A percentile compares a stretch with the other conserved stretches of the same genome.
phyloP scores from a whole-genome alignment of 2,888 invertebrate genomes.

The Apocheima hispidaria region DNA sequence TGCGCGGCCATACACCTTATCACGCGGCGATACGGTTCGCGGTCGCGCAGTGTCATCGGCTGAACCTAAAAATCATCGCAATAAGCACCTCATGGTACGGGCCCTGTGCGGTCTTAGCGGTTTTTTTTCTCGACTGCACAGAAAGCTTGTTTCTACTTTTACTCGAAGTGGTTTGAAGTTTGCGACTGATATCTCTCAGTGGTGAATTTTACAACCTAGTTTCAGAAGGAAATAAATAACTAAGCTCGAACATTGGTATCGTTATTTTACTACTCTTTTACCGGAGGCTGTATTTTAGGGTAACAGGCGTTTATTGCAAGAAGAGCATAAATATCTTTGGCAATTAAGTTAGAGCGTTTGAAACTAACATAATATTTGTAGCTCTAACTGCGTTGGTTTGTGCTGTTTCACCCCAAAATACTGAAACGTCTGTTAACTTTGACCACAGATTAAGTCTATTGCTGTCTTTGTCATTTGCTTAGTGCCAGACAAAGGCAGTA shows the following conservation, averaged over 20 bases:
- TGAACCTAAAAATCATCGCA: too few relatives aligned
- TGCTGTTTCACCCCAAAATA: too few relatives aligned
- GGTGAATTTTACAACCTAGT: constrained; percentile 2
- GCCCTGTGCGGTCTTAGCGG: too few relatives aligned
- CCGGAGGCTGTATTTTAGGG: constrained; percentile 5
- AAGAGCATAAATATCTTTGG: constrained; percentile 1
- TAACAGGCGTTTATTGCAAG: constrained; percentile 10
- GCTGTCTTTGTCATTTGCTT: too few relatives aligned
- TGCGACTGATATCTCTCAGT: not conserved
- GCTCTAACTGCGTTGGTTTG: too few relatives aligned
- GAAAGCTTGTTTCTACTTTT: not conserved
- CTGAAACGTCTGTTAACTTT: too few relatives aligned
- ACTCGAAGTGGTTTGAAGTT: not conserved
- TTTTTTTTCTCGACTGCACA: not conserved
- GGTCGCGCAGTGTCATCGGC: too few relatives aligned
- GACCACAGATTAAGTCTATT: too few relatives aligned
- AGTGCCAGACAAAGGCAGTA: too few relatives aligned
- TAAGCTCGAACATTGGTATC: not conserved
- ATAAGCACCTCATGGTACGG: too few relatives aligned
- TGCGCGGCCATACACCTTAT: too few relatives aligned
- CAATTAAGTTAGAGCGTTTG: not conserved
- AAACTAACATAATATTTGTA: not conserved
- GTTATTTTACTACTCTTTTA: constrained; percentile 8
- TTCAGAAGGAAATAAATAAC: constrained; percentile 4
- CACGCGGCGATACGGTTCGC: too few relatives aligned